Base-by-base conservation (phyloP, 2,113 vertebrate species). In the Proteles cristata region DNA sequence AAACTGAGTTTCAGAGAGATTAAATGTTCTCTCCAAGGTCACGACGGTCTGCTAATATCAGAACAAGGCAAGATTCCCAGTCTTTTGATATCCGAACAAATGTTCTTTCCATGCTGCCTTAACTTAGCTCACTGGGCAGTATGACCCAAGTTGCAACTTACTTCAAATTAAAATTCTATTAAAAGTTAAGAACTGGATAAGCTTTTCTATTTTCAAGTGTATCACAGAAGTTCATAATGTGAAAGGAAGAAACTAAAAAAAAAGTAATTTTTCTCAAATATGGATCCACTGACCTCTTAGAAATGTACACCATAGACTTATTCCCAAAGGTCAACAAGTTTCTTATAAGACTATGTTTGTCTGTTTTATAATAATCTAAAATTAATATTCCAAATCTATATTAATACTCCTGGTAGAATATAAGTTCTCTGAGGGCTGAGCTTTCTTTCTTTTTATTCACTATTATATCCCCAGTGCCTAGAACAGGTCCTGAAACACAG, bases 111-210 rank as follows among this genome's bases (percentile, higher is more conserved):
- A 91, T 11, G 53, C 11, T 53, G n/a, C 39, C 73, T 86, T 79
- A 71, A 69, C 65, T 65, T 66, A 83, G 58, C 48, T 87, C 5
- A 0, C 66, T 71, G n/a, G 16, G 55, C 11, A 92, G 5, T 26
- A 45, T 48, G n/a, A 25, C 11, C 66, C 43, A 87, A 28, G 66
- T 28, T 81, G 53, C 26, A 92, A 87, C n/a, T 73, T 55, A 15
- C 65, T 55, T 28, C 74, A 73, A 73, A 73, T 74, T 81, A 92
- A 92, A 95, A 95, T 88, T 73, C n/a, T 81, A 53, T 11, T 50
- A 74, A 71, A 88, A 74, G 26, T 73, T 87, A 28, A 87, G n/a
- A 81, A 92, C 21, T 55, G 23, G 28, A 45, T 81, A 81, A 87
- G 28, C 7, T 19, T 73, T 63, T 87, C 19, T 81, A 53, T 55